Base-by-base conservation (phyloP, 1,140 invertebrate genomes). In the Ganaspis sp. region DNA sequence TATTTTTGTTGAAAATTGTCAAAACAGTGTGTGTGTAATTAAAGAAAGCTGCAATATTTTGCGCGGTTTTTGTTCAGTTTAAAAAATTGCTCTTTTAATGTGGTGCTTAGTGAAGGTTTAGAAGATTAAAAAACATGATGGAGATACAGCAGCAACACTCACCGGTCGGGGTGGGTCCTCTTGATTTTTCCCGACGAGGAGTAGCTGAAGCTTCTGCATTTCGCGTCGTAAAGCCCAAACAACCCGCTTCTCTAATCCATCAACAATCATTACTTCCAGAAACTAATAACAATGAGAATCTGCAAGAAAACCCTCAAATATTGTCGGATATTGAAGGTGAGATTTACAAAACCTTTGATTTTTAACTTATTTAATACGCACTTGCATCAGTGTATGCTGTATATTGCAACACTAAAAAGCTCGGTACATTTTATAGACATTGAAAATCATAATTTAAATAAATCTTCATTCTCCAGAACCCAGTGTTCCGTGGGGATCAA, bases 91-190 rank as follows among this genome's bases (percentile, higher is more conserved):
- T 19, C 21, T 69, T 34, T 71, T 45, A 38, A 49, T 34, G 37
- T 74, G 74, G 74, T 79, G 72, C 42, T 75, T 19, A 74, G 73
- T 74, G 58, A 34, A 69, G 73, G 38, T 45, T 42, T 15, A 74
- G 64, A 45, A 69, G 72, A 70, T 69, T 29, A 17, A 9, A n/a
- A 76, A 86, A 49, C 73, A 91, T 91, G 90, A 90, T 91, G 90
- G 90, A 91, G 83, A 86, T 91, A 78, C 90, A 91, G 90, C 90
- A 91, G 58, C 86, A 89, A 84, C 90, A 91, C 82, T 91, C 90
- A 76, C 89, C 90, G 74, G 89, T 87, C 70, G 90, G 88, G 80
- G 90, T 91, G 72, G 90, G 90, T 80, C 90, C 90, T 3, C 71
- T 91, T 69, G 90, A 91, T 82, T 91, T 91, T 79, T 91, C 90